A percentile compares a stretch with the other conserved stretches of the same genome.
phyloP scores from a whole-genome alignment of 2,888 invertebrate genomes.

The Drosophila longiperda region DNA sequence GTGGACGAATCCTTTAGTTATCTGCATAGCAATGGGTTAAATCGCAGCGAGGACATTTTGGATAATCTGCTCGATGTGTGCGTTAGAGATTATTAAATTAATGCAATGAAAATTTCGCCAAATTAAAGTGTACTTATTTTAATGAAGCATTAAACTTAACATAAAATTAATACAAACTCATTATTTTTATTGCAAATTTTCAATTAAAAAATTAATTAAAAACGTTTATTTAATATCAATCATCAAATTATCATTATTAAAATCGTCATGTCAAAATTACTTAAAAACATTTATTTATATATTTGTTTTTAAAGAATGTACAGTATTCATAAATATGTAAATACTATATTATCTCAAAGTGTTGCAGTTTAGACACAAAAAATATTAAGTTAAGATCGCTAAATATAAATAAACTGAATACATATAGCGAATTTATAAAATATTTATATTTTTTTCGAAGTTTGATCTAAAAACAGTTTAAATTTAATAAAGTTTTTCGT shows the following conservation, averaged over 20 bases:
- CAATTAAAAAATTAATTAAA: neutral
- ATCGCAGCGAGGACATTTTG: slow-evolving; percentile 78
- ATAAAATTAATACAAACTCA: neutral
- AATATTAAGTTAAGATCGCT: neutral
- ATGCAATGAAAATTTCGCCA: slow-evolving; percentile 45
- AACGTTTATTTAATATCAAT: neutral
- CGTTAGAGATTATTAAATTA: slow-evolving; percentile 78
- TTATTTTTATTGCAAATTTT: neutral
- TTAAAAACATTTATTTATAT: neutral
- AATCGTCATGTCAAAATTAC: neutral
- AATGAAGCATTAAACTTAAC: neutral
- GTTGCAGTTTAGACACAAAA: neutral
- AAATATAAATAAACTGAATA: neutral
- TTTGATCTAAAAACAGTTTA: neutral
- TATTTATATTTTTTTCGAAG: neutral
- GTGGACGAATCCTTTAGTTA: slow-evolving; percentile 82
- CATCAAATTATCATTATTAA: neutral
- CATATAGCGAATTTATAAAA: too few species aligned
- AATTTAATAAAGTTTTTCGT: neutral
- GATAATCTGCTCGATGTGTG: slow-evolving; percentile 82
- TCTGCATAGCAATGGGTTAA: slow-evolving; percentile 73
- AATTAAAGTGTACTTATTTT: slow-evolving; percentile 14
- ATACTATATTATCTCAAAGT: slow-evolving; percentile 2
- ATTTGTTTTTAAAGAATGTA: neutral
- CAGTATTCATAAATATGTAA: neutral